Evolutionary conservation across 2,888 invertebrate species (phyloP), one percentile per base, ranked within the genome.

Genomic region (Ornithoptera alexandrae): DNA sequence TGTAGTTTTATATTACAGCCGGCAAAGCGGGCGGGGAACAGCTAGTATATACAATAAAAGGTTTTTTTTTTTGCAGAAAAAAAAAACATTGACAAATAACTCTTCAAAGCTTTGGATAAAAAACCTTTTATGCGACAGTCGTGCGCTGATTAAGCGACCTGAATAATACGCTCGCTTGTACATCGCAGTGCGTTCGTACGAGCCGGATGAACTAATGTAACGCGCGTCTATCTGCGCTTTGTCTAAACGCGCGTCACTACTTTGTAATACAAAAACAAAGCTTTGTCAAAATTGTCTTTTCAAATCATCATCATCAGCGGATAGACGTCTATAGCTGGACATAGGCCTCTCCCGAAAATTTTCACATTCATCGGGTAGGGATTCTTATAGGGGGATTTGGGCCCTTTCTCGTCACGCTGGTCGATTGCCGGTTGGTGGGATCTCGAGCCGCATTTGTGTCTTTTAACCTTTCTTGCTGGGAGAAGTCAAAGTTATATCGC

Each of bases 91-190:
- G 5, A 22, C 36, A 56, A 39, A 57, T 64, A 53, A 39, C 53
- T 64, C 7, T 20, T 10, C 56, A 17, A 10, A 15, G 56, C 57
- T 12, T 58, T 65, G 65, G 7, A 10, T 58, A 58, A 65, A 58
- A 65, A 58, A 8, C 58, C 58, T 22, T 22, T 57, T 22, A 15
- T 57, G 58, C 46, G 36, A 57, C 39, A 24, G 22, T 7, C 39
- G 57, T 22, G 65, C 42, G 12, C 56, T 64, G 64, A 64, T 58
- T 58, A 65, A 65, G 24, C 58, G 65, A 65, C 65, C 57, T 58
- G 56, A 65, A 65, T 57, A 65, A n/a, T 20, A 58, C 42, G 58
- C 36, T 20, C 58, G 24, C 15, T 39, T 58, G 58, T 39, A 65
- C 65, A n/a, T 57, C 8, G 58, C 20, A 8, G 22, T 42, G 56